Evolutionary conservation across 2,888 invertebrate species (phyloP).

Genomic region (Polydrusus cervinus): DNA sequence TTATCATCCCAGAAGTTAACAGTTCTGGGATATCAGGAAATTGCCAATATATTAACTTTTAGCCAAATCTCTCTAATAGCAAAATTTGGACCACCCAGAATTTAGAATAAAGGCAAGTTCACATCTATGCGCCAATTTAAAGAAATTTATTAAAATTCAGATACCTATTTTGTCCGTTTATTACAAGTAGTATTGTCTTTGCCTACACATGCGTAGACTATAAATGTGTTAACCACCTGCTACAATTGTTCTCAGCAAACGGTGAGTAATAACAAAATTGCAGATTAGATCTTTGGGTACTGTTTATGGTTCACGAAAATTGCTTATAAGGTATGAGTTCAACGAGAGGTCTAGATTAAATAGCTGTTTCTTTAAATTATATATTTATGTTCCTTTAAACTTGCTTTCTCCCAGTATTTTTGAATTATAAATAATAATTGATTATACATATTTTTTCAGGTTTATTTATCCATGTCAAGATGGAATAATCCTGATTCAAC

Average conservation of each 20-base stretch:
- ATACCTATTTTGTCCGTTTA: conserved; percentile 24
- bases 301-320: conserved; percentile 29
- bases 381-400: background rate
- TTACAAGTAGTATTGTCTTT: conserved; percentile 36
- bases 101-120: background rate
- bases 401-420: background rate
- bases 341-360: conserved; percentile 21
- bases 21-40: too few relatives aligned
- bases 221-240: conserved; percentile 44
- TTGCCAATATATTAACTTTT: too few relatives aligned
- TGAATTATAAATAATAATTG: background rate
- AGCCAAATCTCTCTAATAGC: background rate
- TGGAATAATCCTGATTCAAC: too few relatives aligned
- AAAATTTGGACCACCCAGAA: conserved; percentile 19
- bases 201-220: conserved; percentile 47
- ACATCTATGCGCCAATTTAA: conserved; percentile 3
- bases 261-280: conserved; percentile 38
- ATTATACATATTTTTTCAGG: background rate
- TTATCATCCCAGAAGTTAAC: too few relatives aligned
- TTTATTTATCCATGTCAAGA: too few relatives aligned
- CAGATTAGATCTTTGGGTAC: conserved; percentile 31
- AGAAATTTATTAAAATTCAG: conserved; percentile 39
- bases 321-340: conserved; percentile 26
- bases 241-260: conserved; percentile 37
- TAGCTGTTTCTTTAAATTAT: background rate